Evolutionary conservation across 2,888 invertebrate genomes (phyloP), one percentile per base, ranked within the genome.

Genomic region (Amphipyra berbera): DNA sequence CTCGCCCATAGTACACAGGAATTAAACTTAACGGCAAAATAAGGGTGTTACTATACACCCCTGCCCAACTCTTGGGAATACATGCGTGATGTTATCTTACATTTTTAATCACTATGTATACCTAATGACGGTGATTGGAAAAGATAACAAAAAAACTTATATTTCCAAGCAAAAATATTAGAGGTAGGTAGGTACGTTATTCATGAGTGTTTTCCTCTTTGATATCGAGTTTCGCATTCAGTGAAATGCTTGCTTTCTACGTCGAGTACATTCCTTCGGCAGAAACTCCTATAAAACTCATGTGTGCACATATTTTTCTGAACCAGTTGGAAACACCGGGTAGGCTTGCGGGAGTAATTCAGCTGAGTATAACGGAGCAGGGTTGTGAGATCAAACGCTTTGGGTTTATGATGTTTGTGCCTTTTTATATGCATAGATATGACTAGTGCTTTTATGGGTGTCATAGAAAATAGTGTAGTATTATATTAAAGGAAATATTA

Each of bases 211-310:
- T 62, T 49, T 15, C 33, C 49, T 48, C 65, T 77, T 80, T 68
- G 54, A 68, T 78, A 79, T 80, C 53, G 61, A 65, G 65, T 62
- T 64, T 62, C 54, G 44, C 57, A 71, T 78, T 76, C 69, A 75
- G 37, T 33, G 57, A 58, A 80, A 66, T 68, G 53, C 56, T 65
- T 73, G 59, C 60, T 73, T 47, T 53, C 44, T 57, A 44, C 64
- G 52, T 65, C 15, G 61, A 68, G 61, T 53, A 68, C 73, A 65
- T 76, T 71, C 60, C 60, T 71, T 35, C 45, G 38, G n/a, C 55
- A 48, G 35, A 52, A 64, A 73, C 58, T 67, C 56, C 52, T 61
- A 67, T 69, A 64, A 63, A 61, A 60, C 56, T 73, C 58, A 45
- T 61, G 61, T 68, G 69, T 53, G 56, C 54, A 57, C 61, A 73